Conservation (phyloP, 2,113 vertebrate genomes). For the Himantopus leucocephalus region DNA sequence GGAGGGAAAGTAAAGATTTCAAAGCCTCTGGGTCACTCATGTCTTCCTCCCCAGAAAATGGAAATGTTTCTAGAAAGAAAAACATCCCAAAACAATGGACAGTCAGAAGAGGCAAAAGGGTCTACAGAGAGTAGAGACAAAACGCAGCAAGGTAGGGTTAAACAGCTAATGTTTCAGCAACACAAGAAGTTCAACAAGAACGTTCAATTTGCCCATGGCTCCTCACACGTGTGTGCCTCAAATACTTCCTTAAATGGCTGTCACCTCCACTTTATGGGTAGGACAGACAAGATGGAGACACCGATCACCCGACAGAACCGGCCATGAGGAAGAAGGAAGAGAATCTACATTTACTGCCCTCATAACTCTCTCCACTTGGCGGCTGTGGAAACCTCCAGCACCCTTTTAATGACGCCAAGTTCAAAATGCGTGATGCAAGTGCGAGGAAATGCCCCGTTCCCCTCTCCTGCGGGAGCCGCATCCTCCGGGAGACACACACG, state of each 20-base stretch:
- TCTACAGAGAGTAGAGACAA: not conserved
- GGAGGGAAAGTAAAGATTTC: slow-evolving; percentile 81
- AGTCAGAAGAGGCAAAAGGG: not conserved
- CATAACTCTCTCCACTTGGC: not conserved
- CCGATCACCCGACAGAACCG: not conserved
- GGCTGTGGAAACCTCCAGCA: not conserved
- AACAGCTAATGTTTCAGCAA: not conserved
- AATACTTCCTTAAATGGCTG: not conserved
- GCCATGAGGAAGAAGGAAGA: not conserved
- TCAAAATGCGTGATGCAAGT: rapidly evolving
- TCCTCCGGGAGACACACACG: rapidly evolving
- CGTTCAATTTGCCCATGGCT: not conserved
- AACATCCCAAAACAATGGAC: not conserved
- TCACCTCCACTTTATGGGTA: not conserved
- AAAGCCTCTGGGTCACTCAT: slow-evolving; percentile 77
- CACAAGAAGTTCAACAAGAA: not conserved
- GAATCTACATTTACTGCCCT: not conserved
- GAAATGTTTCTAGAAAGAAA: slow-evolving; percentile 72
- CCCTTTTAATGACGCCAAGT: not conserved
- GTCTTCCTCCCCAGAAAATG: slow-evolving; percentile 81
- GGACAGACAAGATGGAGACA: not conserved
- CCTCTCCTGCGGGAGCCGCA: not conserved
- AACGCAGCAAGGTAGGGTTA: not conserved
- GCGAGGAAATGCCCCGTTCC: not conserved
- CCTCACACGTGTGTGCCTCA: not conserved